These are phyloP conservation scores for Ursus arctos DNA, from an alignment of 2,113 vertebrate genomes.

Conservation along the genomic window DNA sequence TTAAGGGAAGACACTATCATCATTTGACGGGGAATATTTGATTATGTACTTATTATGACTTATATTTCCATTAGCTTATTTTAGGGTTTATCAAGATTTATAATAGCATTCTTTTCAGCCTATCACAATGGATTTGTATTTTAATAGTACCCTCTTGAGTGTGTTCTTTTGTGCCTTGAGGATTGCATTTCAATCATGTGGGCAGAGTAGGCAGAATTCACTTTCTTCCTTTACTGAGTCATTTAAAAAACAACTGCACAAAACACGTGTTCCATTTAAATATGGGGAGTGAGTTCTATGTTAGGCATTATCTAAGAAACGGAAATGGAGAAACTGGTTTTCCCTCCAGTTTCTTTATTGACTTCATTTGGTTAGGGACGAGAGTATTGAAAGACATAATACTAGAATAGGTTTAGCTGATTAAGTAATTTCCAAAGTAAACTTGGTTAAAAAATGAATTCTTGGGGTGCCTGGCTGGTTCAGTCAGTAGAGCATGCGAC, in stretches of 20 bases:
- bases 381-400: not conserved
- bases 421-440: conserved; percentile 50
- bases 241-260: conserved; percentile 42
- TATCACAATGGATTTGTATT: conserved; percentile 60
- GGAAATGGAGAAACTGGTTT: not conserved
- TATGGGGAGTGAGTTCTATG: not conserved
- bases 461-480: not conserved
- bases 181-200: conserved; percentile 61
- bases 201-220: conserved; percentile 69
- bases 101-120: conserved; percentile 42
- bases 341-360: not conserved
- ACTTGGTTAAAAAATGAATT: conserved; percentile 58
- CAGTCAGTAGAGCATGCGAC: not conserved
- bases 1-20: conserved; percentile 4
- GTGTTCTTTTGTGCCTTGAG: conserved; percentile 67
- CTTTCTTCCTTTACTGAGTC: conserved; percentile 67
- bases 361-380: not conserved
- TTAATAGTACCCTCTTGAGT: conserved; percentile 54
- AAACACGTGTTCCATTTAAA: conserved; percentile 44
- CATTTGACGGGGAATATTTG: conserved; percentile 38
- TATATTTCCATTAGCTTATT: conserved; percentile 64
- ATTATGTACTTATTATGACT: not conserved
- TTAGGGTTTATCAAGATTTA: conserved; percentile 59
- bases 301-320: not conserved
- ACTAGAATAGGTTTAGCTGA: not conserved